These are phyloP conservation scores for Iguana delicatissima DNA, from an alignment of 2,797 vertebrate species.

Conservation along the genomic window DNA sequence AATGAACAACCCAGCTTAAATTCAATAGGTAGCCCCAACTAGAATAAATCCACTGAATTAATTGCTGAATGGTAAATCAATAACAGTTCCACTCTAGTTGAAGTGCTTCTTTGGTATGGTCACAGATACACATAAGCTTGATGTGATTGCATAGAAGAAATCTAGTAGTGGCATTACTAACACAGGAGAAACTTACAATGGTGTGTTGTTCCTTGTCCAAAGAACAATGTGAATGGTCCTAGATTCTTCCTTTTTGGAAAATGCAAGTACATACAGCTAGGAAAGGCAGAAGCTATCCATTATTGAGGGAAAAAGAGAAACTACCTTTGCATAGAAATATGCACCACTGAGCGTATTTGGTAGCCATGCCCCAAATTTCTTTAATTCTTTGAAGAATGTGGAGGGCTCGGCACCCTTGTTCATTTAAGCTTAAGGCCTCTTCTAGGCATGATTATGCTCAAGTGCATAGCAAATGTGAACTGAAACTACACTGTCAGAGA, in stretches of 20 bases:
- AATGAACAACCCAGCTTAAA: too few species aligned
- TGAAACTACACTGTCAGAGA: not conserved
- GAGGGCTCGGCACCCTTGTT: not conserved
- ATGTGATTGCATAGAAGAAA: not conserved
- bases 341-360: not conserved
- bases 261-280: not conserved
- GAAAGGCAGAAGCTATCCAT: not conserved
- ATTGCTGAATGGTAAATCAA: too few species aligned
- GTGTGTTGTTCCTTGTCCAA: not conserved
- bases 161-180: not conserved
- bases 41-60: too few species aligned
- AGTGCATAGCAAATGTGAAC: not conserved
- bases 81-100: too few species aligned
- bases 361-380: constrained; percentile 1
- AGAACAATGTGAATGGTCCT: not conserved
- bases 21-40: too few species aligned
- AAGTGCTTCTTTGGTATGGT: not conserved
- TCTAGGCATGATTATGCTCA: constrained; percentile 23
- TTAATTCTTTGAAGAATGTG: not conserved
- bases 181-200: not conserved
- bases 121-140: not conserved
- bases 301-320: not conserved
- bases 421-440: constrained; percentile 18
- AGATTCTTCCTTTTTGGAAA: not conserved
- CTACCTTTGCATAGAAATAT: not conserved